Evolutionary conservation across 2,888 invertebrate genomes (phyloP).

Genomic region (Priocnemis perturbator): DNA sequence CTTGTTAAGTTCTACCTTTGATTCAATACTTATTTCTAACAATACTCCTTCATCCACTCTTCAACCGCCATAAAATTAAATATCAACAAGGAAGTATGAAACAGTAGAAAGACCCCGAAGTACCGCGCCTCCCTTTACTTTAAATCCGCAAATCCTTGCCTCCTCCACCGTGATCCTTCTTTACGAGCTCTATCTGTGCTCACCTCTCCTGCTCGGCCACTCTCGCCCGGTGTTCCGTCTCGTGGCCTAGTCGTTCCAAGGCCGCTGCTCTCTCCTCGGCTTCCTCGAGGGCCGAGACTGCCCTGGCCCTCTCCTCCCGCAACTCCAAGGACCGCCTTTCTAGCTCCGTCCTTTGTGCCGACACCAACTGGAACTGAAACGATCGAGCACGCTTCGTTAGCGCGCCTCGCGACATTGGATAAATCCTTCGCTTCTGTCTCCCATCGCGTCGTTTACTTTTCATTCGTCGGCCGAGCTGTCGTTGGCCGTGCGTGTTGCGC

Average conservation of each 20-base stretch:
- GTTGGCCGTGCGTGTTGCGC: background rate
- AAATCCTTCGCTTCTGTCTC: background rate
- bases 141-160: no score
- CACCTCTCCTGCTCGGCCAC: conserved; percentile 76
- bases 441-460: background rate
- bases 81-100: no score
- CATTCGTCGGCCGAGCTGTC: background rate
- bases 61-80: no score
- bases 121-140: no score
- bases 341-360: conserved; percentile 89
- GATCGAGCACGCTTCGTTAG: background rate
- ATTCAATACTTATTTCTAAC: no score
- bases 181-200: no score
- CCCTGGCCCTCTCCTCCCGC: conserved; percentile 87
- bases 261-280: conserved; percentile 91
- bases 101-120: no score
- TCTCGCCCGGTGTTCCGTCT: conserved; percentile 74
- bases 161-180: no score
- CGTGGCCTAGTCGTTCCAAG: conserved; percentile 83
- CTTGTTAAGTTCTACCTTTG: no score
- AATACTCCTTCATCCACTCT: no score
- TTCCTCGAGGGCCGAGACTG: conserved; percentile 89
- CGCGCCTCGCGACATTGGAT: background rate
- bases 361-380: conserved; percentile 83
- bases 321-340: conserved; percentile 87